phyloP scores from a whole-genome alignment of 2,113 vertebrate species.

The Gnathonemus echidnorhynchus region DNA sequence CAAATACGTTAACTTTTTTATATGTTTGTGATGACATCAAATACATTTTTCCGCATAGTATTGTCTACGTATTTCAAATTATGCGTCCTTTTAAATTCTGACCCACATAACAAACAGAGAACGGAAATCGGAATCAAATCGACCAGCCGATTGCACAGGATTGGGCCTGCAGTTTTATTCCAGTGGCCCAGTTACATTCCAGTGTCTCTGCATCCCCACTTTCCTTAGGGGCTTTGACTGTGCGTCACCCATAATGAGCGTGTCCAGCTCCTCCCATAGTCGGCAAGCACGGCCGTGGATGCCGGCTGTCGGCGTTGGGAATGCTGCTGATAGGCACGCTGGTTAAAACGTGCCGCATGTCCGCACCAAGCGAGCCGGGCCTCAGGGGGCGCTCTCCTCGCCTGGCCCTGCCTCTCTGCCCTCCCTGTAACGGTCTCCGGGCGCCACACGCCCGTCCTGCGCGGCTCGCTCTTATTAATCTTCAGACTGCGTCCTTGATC shows the following conservation, averaged over 20 bases:
- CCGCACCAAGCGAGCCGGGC: background rate
- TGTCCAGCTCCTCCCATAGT: background rate
- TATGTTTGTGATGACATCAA: background rate
- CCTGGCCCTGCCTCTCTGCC: background rate
- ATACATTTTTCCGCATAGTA: background rate
- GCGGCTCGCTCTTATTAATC: background rate
- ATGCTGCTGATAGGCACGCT: background rate
- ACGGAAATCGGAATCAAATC: background rate
- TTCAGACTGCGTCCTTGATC: slow-evolving; percentile 12
- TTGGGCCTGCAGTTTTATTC: background rate
- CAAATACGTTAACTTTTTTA: background rate
- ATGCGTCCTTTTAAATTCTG: background rate
- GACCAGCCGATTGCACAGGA: background rate
- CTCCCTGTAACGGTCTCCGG: background rate
- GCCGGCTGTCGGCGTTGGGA: background rate
- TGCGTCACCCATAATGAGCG: background rate
- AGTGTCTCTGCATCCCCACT: background rate
- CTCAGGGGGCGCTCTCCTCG: background rate
- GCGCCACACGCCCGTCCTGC: background rate
- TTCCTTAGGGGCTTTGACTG: background rate
- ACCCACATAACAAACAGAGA: background rate
- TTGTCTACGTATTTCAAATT: background rate
- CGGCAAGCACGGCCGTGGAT: background rate
- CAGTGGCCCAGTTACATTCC: background rate
- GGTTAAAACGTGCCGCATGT: background rate